Conservation (phyloP, 1,140 invertebrate genomes). For the Diorhabda sublineata region DNA sequence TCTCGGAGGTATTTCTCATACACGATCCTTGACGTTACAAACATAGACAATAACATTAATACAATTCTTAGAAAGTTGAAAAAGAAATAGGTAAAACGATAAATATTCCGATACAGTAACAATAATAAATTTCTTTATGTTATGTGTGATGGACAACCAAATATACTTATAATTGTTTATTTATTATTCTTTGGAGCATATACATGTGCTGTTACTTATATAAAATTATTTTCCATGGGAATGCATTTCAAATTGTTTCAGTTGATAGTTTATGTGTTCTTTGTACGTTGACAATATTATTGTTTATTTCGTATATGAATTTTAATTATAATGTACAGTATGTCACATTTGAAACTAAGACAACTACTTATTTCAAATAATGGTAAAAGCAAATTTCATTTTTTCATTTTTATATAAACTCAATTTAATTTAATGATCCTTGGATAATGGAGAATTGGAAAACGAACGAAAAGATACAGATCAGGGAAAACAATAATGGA, state of each 20-base stretch:
- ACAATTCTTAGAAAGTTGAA: not conserved
- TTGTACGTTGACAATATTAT: not conserved
- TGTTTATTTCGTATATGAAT: no score
- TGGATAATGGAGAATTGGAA: no score
- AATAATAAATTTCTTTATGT: constrained; percentile 21
- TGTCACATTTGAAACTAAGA: no score
- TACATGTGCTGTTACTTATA: constrained; percentile 28
- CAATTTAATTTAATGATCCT: no score
- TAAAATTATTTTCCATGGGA: constrained; percentile 27
- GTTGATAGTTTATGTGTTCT: constrained; percentile 2
- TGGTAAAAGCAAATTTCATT: no score
- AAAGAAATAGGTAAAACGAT: constrained; percentile 7
- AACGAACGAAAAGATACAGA: no score
- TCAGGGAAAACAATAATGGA: no score
- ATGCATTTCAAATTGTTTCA: constrained; percentile 23
- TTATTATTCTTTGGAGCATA: constrained; percentile 25
- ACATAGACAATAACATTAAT: not conserved
- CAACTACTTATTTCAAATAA: no score
- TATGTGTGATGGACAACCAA: constrained; percentile 27
- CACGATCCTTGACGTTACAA: not conserved
- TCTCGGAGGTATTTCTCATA: not conserved
- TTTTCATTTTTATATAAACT: no score
- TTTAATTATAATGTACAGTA: no score
- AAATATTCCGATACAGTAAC: constrained; percentile 13
- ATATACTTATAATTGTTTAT: constrained; percentile 25